Conservation (phyloP, 1,140 invertebrate genomes). For the Euschistus heros region DNA sequence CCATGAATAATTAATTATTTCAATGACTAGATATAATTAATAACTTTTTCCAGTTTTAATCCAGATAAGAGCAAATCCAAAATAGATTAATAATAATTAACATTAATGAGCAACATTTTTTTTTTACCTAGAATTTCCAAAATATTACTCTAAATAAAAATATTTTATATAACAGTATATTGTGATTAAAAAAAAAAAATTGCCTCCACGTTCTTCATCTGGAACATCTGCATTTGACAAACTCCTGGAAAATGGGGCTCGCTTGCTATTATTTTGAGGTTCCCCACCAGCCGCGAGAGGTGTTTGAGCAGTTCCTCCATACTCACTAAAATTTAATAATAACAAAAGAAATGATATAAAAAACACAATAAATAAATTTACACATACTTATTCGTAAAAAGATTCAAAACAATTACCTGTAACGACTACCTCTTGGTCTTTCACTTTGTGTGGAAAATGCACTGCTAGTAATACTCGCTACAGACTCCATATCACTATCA, state of each 20-base stretch:
- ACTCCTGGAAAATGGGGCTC: constrained; percentile 66
- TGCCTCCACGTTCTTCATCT: constrained; percentile 70
- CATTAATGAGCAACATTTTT: too few relatives aligned
- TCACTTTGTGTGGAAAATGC: constrained; percentile 87
- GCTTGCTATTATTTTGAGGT: constrained; percentile 19
- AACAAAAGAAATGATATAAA: neutral
- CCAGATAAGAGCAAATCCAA: too few relatives aligned
- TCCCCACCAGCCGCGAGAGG: neutral
- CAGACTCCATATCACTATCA: constrained; percentile 82
- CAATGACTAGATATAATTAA: too few relatives aligned
- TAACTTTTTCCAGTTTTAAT: too few relatives aligned
- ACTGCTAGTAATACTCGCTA: constrained; percentile 75
- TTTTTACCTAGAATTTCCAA: too few relatives aligned
- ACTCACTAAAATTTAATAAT: constrained; percentile 15
- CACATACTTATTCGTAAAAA: neutral
- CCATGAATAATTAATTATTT: too few relatives aligned
- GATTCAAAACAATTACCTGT: constrained; percentile 49
- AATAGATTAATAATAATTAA: too few relatives aligned
- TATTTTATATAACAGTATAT: too few relatives aligned
- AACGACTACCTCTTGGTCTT: constrained; percentile 60
- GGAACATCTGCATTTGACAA: constrained; percentile 69
- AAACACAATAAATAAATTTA: neutral
- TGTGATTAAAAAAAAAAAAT: neutral
- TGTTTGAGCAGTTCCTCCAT: constrained; percentile 19
- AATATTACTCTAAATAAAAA: too few relatives aligned